phyloP scores from a whole-genome alignment of 1,140 invertebrate species.

The Rhyacophila brunnea region DNA sequence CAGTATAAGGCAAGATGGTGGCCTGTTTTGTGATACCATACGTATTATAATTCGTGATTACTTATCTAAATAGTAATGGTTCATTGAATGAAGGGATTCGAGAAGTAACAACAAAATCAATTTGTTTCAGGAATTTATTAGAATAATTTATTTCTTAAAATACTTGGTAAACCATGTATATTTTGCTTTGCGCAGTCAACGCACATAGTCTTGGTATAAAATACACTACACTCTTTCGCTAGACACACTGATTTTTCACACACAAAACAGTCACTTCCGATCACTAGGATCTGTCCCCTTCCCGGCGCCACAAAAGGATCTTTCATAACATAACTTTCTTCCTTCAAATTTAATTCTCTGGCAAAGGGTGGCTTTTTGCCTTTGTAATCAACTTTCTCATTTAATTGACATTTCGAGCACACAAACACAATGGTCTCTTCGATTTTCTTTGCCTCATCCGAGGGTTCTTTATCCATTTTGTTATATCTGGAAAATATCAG shows the following conservation, averaged over 20 bases:
- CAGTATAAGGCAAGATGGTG: too few relatives aligned
- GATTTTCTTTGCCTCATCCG: slow-evolving; percentile 19
- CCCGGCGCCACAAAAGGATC: slow-evolving; percentile 74
- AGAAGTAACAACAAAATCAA: too few relatives aligned
- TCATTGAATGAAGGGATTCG: too few relatives aligned
- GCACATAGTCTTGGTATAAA: slow-evolving; percentile 74
- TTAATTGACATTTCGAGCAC: slow-evolving; percentile 63
- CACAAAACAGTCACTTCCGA: slow-evolving; percentile 71
- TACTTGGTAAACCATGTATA: slow-evolving; percentile 63
- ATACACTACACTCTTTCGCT: slow-evolving; percentile 73
- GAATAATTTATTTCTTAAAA: slow-evolving; percentile 57
- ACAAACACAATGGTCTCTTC: slow-evolving; percentile 54
- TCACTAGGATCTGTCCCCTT: slow-evolving; percentile 64
- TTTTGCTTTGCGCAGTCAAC: slow-evolving; percentile 62
- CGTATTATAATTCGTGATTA: too few relatives aligned
- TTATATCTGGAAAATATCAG: slow-evolving; percentile 19
- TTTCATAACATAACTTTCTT: slow-evolving; percentile 76
- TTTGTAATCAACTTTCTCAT: slow-evolving; percentile 71
- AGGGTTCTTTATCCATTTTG: slow-evolving; percentile 35
- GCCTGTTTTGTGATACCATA: too few relatives aligned
- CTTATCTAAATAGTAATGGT: too few relatives aligned
- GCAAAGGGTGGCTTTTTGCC: slow-evolving; percentile 70
- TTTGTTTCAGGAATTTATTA: too few relatives aligned
- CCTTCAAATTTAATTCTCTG: slow-evolving; percentile 60
- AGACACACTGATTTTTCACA: slow-evolving; percentile 72